phyloP scores from a whole-genome alignment of 2,113 vertebrate genomes.

The Pangasianodon hypophthalmus region DNA sequence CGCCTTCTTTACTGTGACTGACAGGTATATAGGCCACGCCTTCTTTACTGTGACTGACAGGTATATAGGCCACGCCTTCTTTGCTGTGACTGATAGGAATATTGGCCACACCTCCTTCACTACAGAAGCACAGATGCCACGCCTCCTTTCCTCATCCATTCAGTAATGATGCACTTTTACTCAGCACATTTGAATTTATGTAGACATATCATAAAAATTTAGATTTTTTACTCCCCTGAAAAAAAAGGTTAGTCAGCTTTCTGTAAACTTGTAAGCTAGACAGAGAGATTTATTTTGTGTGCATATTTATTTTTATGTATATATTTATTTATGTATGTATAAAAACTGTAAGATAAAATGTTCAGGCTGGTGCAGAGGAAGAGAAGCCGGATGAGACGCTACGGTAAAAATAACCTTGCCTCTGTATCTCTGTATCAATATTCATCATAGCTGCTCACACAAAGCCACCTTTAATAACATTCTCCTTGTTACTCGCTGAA shows the following conservation, averaged over 20 bases:
- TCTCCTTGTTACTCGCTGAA: slow-evolving; percentile 19
- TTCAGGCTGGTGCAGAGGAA: slow-evolving; percentile 20
- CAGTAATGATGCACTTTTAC: background rate
- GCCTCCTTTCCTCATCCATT: background rate
- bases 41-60: background rate
- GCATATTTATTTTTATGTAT: background rate
- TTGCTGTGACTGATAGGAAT: background rate
- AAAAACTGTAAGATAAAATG: too few species aligned
- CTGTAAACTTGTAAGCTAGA: background rate
- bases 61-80: background rate
- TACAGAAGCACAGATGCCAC: background rate
- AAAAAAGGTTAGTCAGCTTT: background rate
- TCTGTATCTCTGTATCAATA: slow-evolving; percentile 38
- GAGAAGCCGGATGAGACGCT: slow-evolving; percentile 31
- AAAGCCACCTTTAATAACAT: slow-evolving; percentile 44
- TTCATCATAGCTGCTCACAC: slow-evolving; percentile 33
- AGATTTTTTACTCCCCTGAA: background rate
- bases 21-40: background rate
- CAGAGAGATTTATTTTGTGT: background rate
- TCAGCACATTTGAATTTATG: background rate
- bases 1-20: background rate
- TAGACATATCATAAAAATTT: background rate
- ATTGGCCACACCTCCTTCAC: background rate
- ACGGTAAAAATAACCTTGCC: slow-evolving; percentile 31
- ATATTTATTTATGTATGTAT: slow-evolving; percentile 9